Evolutionary conservation across 2,113 vertebrate genomes (phyloP).

Genomic region (Nothocercus nigrocapillus): DNA sequence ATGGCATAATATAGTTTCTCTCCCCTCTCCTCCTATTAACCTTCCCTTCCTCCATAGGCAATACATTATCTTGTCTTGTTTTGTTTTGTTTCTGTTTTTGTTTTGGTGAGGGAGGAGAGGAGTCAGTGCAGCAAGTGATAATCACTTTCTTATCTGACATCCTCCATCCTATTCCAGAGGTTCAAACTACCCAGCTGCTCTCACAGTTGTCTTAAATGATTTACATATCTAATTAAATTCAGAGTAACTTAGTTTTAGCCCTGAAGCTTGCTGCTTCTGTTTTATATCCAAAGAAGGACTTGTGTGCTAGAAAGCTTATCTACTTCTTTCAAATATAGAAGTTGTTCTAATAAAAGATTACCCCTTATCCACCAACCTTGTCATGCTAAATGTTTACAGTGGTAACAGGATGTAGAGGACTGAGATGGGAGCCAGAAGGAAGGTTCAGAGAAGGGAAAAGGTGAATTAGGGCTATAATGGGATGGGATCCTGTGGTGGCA

Average conservation of each 20-base stretch:
- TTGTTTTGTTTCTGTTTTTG: not conserved
- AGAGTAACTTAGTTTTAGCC: slow-evolving; percentile 1
- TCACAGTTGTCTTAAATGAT: slow-evolving; percentile 32
- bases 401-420: slow-evolving; percentile 1
- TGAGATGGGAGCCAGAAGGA: slow-evolving; percentile 15
- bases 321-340: slow-evolving; percentile 26
- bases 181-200: slow-evolving; percentile 7
- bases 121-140: not conserved
- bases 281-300: slow-evolving; percentile 16
- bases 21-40: not conserved
- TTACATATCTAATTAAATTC: slow-evolving; percentile 54
- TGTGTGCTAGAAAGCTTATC: slow-evolving; percentile 20
- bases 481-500: not conserved
- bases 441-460: not conserved
- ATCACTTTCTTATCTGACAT: slow-evolving; percentile 38
- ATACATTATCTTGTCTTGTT: not conserved
- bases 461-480: not conserved
- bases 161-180: not conserved
- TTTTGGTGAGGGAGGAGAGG: not conserved
- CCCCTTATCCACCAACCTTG: not conserved
- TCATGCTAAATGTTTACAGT: not conserved
- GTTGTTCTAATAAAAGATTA: not conserved
- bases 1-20: not conserved
- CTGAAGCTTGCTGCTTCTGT: not conserved
- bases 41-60: not conserved